Evolutionary conservation across 2,888 invertebrate genomes (phyloP), one percentile per base, ranked within the genome.

Genomic region (Alsophila aescularia): DNA sequence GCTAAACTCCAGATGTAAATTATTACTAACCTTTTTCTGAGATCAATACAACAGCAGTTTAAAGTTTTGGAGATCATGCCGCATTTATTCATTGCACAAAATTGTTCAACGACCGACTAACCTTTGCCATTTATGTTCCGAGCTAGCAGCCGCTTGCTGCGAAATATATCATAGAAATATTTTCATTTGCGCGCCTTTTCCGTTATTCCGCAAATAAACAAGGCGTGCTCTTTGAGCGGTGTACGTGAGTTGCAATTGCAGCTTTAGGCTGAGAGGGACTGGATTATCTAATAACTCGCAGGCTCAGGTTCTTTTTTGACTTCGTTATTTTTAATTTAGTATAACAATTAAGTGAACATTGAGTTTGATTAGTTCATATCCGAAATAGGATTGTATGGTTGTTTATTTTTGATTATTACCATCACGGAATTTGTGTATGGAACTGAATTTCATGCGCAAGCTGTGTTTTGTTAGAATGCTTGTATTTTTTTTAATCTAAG

Each of bases 231-330:
- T 57, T 57, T 48, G 52, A 55, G 21, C 44, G 35, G 8, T 32
- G 29, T 48, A 57, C 55, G 55, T 58, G 61, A 58, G 58, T 45
- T 54, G 54, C 58, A 59, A 54, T 41, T 47, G 41, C 14, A 21
- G 24, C 16, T 32, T 0, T 43, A 49, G 39, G 3, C 39, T 10
- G 32, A 7, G 40, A 40, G 49, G 7, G 9, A 18, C 1, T 16
- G 49, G 9, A 1, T 1, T 14, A 7, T 14, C 9, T 40, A 14
- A 21, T 51, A 21, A 51, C n/a, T n/a, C n/a, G n/a, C 24, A 24
- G 24, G 1, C 7, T 7, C 7, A 24, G 1, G 24, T 6, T 1
- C 24, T 5, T 24, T 7, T n/a, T n/a, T n/a, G n/a, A n/a, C n/a
- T n/a, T n/a, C n/a, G n/a, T n/a, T n/a, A n/a, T n/a, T n/a, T n/a